These are phyloP conservation scores for Anodontia alba DNA, from an alignment of 2,888 invertebrate genomes.

Conservation along the genomic window DNA sequence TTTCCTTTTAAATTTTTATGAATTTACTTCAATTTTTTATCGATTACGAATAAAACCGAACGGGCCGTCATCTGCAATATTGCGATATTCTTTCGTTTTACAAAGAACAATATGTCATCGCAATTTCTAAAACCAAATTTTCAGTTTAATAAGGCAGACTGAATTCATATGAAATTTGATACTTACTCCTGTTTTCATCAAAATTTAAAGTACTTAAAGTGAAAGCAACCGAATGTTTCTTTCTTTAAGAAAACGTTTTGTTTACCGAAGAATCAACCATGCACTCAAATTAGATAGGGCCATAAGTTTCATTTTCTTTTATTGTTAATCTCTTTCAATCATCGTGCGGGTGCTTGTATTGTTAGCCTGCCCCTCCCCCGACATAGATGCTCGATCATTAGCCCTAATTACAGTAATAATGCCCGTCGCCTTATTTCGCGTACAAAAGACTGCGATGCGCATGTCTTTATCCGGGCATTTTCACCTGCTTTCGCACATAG, in stretches of 20 bases:
- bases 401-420: constrained; percentile 62
- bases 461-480: constrained; percentile 56
- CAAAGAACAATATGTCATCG: constrained; percentile 9
- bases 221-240: background rate
- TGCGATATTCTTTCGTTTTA: background rate
- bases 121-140: background rate
- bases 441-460: constrained; percentile 57
- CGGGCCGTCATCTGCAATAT: background rate
- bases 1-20: too few relatives aligned
- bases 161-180: constrained; percentile 6
- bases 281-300: constrained; percentile 16
- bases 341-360: constrained; percentile 58
- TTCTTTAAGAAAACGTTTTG: background rate
- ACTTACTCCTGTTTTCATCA: background rate
- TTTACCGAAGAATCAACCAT: constrained; percentile 8
- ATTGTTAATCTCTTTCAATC: constrained; percentile 58
- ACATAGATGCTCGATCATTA: constrained; percentile 59
- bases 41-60: too few relatives aligned
- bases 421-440: constrained; percentile 44
- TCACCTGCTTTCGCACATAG: constrained; percentile 61
- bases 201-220: background rate
- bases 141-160: background rate
- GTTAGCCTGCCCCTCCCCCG: constrained; percentile 51
- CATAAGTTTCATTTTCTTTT: constrained; percentile 17
- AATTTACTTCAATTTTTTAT: too few relatives aligned